Conservation (phyloP, 2,888 invertebrate genomes). For the Trypoxylon attenuatum region DNA sequence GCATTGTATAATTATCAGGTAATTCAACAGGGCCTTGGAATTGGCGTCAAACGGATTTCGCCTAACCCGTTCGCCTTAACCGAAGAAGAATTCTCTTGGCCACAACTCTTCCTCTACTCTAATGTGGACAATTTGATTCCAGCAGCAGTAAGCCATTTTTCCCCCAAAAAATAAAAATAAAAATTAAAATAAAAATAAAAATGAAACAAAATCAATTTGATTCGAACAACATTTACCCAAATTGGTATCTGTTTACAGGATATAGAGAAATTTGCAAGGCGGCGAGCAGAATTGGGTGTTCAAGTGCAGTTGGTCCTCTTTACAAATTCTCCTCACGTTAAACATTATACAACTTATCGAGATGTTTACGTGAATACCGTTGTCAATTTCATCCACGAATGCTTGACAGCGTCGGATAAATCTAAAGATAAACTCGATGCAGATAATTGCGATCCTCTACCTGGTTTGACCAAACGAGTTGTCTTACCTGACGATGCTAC, state of each 20-base stretch:
- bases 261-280: conserved; percentile 80
- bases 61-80: conserved; percentile 79
- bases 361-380: conserved; percentile 79
- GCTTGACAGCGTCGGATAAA: conserved; percentile 68
- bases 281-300: conserved; percentile 78
- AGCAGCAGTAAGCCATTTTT: conserved; percentile 74
- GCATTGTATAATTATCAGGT: conserved; percentile 59
- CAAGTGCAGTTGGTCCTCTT: conserved; percentile 80
- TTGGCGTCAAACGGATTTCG: conserved; percentile 73
- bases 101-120: conserved; percentile 85
- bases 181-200: too few species aligned
- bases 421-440: conserved; percentile 27
- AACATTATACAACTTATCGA: conserved; percentile 81
- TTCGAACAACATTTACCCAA: not conserved
- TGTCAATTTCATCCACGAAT: conserved; percentile 79
- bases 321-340: conserved; percentile 85
- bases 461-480: conserved; percentile 61
- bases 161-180: too few species aligned
- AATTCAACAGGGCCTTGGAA: conserved; percentile 69
- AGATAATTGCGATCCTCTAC: conserved; percentile 36
- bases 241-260: conserved; percentile 74
- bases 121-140: conserved; percentile 82
- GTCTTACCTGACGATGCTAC: conserved; percentile 59
- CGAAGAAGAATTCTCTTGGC: conserved; percentile 79
- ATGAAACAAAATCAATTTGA: not conserved